Conservation (phyloP, 2,888 invertebrate species). For the Coleophora flavipennella region DNA sequence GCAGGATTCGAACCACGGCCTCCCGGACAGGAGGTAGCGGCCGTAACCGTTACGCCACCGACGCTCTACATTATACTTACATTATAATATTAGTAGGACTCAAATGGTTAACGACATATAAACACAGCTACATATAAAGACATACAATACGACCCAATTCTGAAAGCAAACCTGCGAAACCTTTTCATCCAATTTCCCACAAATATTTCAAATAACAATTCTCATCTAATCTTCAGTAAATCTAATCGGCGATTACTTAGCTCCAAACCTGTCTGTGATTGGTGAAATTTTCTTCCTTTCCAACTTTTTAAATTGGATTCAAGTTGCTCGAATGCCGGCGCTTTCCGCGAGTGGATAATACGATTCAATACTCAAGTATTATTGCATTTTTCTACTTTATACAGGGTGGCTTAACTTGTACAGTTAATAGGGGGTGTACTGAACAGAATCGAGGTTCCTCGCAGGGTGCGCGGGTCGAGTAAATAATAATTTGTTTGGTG, state of each 20-base stretch:
- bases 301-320: constrained; percentile 69
- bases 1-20: no score
- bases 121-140: no score
- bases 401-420: constrained; percentile 1
- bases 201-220: not conserved
- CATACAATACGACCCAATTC: constrained; percentile 1
- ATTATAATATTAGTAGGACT: no score
- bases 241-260: constrained; percentile 55
- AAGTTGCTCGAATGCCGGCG: constrained; percentile 43
- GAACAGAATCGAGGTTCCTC: not conserved
- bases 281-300: constrained; percentile 60
- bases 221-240: constrained; percentile 25
- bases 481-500: not conserved
- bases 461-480: not conserved
- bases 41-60: no score
- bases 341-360: constrained; percentile 43
- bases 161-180: not conserved
- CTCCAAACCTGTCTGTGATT: constrained; percentile 46
- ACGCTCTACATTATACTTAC: no score
- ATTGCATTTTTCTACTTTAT: constrained; percentile 57
- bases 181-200: not conserved
- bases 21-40: no score
- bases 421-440: constrained; percentile 1
- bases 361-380: constrained; percentile 55
- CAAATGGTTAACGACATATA: no score